phyloP scores from a whole-genome alignment of 30 jellyfish, hydroid and myxozoan species.

The Turritopsis rubra region DNA sequence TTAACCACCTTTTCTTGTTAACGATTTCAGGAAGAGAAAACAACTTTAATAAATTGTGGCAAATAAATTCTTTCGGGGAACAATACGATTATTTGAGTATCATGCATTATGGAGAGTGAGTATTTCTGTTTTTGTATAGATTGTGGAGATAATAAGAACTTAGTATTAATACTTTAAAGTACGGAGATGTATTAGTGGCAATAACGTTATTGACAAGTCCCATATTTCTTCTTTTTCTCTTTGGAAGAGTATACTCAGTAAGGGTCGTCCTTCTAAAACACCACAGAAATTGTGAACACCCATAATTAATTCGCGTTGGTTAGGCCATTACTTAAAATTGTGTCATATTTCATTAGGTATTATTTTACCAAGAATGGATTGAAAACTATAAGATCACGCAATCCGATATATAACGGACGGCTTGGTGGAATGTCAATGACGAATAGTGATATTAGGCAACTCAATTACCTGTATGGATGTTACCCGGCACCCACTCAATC shows the following conservation, averaged over 20 bases:
- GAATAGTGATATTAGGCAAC: neutral
- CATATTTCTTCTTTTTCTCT: too few relatives aligned
- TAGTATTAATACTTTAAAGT: too few relatives aligned
- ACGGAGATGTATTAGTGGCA: too few relatives aligned
- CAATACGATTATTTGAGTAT: neutral
- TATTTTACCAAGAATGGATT: neutral
- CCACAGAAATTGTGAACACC: too few relatives aligned
- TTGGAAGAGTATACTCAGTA: too few relatives aligned
- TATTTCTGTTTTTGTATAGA: neutral
- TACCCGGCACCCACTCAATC: neutral
- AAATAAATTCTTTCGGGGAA: neutral
- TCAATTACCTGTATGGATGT: neutral
- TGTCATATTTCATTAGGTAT: neutral
- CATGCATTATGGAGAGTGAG: neutral
- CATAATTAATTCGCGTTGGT: too few relatives aligned
- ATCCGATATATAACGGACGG: neutral
- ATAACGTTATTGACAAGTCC: too few relatives aligned
- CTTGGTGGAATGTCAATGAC: neutral
- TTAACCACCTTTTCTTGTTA: neutral
- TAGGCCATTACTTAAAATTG: too few relatives aligned
- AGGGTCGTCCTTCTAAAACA: too few relatives aligned
- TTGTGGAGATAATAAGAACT: too few relatives aligned
- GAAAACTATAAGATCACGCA: neutral
- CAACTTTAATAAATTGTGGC: too few relatives aligned
- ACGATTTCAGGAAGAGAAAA: neutral